phyloP scores from a whole-genome alignment of 2,888 invertebrate genomes.

The Scrobipalpa atriplicella region DNA sequence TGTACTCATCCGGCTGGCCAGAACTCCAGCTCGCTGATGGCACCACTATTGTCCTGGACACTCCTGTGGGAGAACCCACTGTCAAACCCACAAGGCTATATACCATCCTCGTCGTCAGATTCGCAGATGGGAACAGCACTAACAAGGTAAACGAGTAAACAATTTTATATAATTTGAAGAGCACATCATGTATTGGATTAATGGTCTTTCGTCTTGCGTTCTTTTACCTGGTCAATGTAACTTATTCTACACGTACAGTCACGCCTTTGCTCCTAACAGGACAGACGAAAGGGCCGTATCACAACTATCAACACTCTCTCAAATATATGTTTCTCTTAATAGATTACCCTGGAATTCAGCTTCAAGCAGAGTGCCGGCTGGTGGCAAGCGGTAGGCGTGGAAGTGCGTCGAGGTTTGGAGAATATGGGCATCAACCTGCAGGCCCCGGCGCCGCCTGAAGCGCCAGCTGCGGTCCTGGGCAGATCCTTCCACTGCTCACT shows the following conservation, averaged over 20 bases:
- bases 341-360: slow-evolving; percentile 82
- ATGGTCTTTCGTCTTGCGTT: too few species aligned
- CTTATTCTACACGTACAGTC: too few species aligned
- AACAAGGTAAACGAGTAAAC: slow-evolving; percentile 53
- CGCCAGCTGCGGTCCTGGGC: slow-evolving; percentile 78
- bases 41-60: slow-evolving; percentile 49
- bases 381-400: slow-evolving; percentile 82
- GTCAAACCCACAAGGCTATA: slow-evolving; percentile 70
- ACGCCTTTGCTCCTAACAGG: too few species aligned
- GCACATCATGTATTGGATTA: too few species aligned
- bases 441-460: slow-evolving; percentile 68
- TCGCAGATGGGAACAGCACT: slow-evolving; percentile 63
- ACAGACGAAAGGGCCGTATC: too few species aligned
- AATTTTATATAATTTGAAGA: too few species aligned
- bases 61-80: slow-evolving; percentile 69
- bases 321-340: slow-evolving; percentile 30
- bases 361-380: slow-evolving; percentile 78
- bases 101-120: slow-evolving; percentile 71
- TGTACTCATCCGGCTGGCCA: slow-evolving; percentile 80
- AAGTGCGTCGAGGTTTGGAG: slow-evolving; percentile 75
- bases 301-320: neutral
- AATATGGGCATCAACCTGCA: slow-evolving; percentile 63
- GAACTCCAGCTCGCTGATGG: slow-evolving; percentile 68
- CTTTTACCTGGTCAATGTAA: too few species aligned
- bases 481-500: slow-evolving; percentile 81